Base-by-base conservation (phyloP, 2,888 invertebrate species). In the Mycalesis mineus region DNA sequence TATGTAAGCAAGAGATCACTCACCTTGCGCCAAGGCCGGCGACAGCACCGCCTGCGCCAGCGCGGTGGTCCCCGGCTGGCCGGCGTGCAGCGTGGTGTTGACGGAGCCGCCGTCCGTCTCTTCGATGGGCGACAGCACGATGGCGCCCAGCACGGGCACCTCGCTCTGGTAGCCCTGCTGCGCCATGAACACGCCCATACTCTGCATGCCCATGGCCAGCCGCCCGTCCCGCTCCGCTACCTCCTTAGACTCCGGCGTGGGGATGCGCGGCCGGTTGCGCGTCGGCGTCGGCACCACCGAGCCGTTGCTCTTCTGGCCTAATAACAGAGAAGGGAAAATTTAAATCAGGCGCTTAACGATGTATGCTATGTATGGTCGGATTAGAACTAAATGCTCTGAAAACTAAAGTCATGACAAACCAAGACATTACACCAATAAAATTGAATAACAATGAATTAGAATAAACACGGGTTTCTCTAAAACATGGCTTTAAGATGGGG, bases 181-280 rank as follows among this genome's bases (percentile, higher is more conserved):
- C 29, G 94, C 92, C 90, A 95, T 93, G 50, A 95, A 91, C 4
- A 95, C 93, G n/a, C 93, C 93, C 78, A 93, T 89, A 53, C 87
- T 88, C 64, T 84, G 85, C 81, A 85, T 81, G 63, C 84, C 87
- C 80, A 85, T 82, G 1, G 92, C 91, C 42, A 94, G 81, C 55
- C 93, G 91, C 73, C 92, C 92, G 72, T 95, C 95, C 55, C 94
- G 91, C 68, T 95, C 94, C 59, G 92, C 88, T 17, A 93, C 92
- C 78, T 96, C 96, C 80, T 95, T 96, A 33, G 95, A 93, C 7
- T 96, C 96, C 0, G 96, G 96, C 7, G 96, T 96, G 39, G 96
- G 96, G 67, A 97, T 96, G 53, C 96, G 91, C n/a, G 96, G 96
- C 55, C 96, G 91, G 73, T 94, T 94, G 74, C 94, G 94, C 62